Conservation (phyloP, 2,797 vertebrate genomes). For the Lacerta agilis region DNA sequence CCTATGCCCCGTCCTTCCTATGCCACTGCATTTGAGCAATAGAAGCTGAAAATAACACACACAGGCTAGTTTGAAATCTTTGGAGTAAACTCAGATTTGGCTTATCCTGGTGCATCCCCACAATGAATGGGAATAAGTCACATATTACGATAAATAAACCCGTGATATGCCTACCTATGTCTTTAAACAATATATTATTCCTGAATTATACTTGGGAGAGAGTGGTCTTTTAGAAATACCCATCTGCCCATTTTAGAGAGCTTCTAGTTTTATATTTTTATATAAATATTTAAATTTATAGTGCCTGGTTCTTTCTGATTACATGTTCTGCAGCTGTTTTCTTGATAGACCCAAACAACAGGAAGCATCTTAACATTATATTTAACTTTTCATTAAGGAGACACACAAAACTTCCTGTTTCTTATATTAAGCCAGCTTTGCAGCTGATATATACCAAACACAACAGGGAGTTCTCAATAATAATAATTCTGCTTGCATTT, state of each 20-base stretch:
- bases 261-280: not conserved
- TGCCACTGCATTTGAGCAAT: no score
- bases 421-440: not conserved
- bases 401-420: slow-evolving; percentile 27
- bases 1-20: no score
- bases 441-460: slow-evolving; percentile 40
- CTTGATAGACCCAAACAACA: slow-evolving; percentile 47
- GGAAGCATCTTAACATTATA: slow-evolving; percentile 29
- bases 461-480: slow-evolving; percentile 35
- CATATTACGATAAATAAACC: not conserved
- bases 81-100: not conserved
- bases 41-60: not conserved
- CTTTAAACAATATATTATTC: not conserved
- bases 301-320: slow-evolving; percentile 35
- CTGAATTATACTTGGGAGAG: not conserved
- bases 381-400: slow-evolving; percentile 36
- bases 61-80: not conserved
- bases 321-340: slow-evolving; percentile 39
- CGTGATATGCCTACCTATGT: not conserved
- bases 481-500: slow-evolving; percentile 45
- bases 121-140: not conserved
- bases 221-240: not conserved
- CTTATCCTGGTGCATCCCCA: not conserved
- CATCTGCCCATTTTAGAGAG: slow-evolving; percentile 34
- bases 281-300: slow-evolving; percentile 19